These are phyloP conservation scores for Ornithoptera alexandrae DNA, from an alignment of 2,888 invertebrate species.

Conservation along the genomic window DNA sequence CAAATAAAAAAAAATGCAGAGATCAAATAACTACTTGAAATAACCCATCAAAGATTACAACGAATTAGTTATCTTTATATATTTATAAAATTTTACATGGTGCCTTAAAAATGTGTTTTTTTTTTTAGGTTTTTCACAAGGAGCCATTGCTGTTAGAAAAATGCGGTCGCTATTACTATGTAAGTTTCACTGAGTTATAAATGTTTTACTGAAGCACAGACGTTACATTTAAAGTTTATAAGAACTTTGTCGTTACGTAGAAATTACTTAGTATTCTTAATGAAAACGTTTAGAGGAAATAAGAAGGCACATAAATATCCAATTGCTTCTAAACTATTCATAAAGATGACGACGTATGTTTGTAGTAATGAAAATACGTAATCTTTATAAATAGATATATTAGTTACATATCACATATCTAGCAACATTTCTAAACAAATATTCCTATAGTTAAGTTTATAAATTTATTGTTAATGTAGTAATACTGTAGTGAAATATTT, in stretches of 20 bases:
- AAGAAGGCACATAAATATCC: background rate
- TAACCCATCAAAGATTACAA: background rate
- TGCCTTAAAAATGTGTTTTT: background rate
- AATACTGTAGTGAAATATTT: too few relatives aligned
- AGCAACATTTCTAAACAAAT: too few relatives aligned
- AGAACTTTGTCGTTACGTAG: background rate
- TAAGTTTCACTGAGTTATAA: slow-evolving; percentile 23
- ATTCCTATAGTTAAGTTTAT: too few relatives aligned
- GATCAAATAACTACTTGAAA: background rate
- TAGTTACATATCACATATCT: too few relatives aligned
- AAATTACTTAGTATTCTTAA: background rate
- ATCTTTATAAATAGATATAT: too few relatives aligned
- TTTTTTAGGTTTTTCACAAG: background rate
- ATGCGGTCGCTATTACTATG: slow-evolving; percentile 34
- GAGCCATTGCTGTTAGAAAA: background rate
- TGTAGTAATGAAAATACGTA: too few relatives aligned
- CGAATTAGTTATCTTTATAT: background rate
- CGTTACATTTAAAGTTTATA: too few relatives aligned
- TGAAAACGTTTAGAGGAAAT: slow-evolving; percentile 7
- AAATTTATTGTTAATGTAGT: too few relatives aligned
- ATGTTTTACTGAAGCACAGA: too few relatives aligned
- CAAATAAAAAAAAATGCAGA: background rate
- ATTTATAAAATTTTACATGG: background rate
- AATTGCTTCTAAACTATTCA: slow-evolving; percentile 6
- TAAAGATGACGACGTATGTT: slow-evolving; percentile 18